These are phyloP conservation scores for Hassar affinis DNA, from an alignment of 2,113 vertebrate genomes.

Conservation along the genomic window DNA sequence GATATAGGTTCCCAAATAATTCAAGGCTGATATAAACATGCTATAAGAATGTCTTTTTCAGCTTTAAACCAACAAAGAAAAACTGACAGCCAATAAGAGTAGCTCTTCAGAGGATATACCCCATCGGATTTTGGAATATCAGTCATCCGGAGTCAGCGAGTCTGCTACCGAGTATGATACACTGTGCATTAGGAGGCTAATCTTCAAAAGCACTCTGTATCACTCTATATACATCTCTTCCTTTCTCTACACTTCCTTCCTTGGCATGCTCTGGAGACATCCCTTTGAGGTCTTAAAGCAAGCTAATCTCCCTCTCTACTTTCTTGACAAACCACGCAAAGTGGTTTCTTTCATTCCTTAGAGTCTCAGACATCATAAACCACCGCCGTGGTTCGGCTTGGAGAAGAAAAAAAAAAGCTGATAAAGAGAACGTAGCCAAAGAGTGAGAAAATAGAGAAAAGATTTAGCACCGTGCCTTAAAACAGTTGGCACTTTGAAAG, in stretches of 20 bases:
- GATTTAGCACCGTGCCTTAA: conserved; percentile 4
- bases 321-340: conserved; percentile 33
- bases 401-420: neutral
- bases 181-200: conserved; percentile 45
- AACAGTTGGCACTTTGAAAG: neutral
- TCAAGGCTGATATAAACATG: neutral
- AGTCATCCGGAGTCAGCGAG: conserved; percentile 25
- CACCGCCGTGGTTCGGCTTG: neutral
- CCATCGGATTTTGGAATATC: conserved; percentile 42
- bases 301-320: conserved; percentile 48
- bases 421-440: neutral
- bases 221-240: neutral
- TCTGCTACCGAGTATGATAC: conserved; percentile 37
- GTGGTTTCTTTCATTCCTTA: conserved; percentile 39
- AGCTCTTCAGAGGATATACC: conserved; percentile 29
- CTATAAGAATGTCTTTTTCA: conserved; percentile 28
- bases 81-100: conserved; percentile 39
- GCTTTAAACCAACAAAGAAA: conserved; percentile 40
- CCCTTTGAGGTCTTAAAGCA: conserved; percentile 48
- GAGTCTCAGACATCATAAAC: conserved; percentile 20
- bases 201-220: conserved; percentile 51
- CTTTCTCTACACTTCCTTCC: conserved; percentile 19
- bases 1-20: neutral
- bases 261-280: conserved; percentile 13
- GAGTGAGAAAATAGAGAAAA: conserved; percentile 3